A percentile compares a stretch with the other conserved stretches of the same genome.
Conservation (phyloP, 2,888 invertebrate species). For the Idaea straminata region DNA sequence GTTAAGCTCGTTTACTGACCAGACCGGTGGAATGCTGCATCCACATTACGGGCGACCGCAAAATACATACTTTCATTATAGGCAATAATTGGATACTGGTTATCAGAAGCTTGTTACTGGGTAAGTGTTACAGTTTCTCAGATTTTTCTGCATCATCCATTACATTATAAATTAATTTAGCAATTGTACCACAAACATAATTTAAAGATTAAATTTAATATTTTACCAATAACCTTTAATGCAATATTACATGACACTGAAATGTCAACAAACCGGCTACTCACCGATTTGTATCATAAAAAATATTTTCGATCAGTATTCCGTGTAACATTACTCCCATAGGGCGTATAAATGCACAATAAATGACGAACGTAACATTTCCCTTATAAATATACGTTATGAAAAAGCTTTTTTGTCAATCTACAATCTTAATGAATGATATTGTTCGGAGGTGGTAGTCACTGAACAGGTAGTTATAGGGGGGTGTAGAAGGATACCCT, state of each 20-base stretch:
- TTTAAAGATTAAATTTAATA: too few relatives aligned
- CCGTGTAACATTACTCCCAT: not conserved
- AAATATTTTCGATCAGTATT: slow-evolving; percentile 1
- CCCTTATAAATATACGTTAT: not conserved
- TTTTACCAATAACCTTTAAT: not conserved
- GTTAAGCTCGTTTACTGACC: slow-evolving; percentile 36
- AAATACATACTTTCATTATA: not conserved
- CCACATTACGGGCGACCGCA: slow-evolving; percentile 11
- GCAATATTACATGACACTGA: not conserved
- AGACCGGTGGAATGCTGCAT: slow-evolving; percentile 21
- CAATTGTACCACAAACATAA: too few relatives aligned
- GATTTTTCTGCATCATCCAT: not conserved
- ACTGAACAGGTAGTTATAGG: not conserved
- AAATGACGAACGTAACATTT: not conserved
- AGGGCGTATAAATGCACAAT: not conserved
- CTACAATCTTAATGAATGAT: not conserved
- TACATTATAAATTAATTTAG: too few relatives aligned
- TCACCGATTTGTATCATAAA: not conserved
- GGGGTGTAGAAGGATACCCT: not conserved
- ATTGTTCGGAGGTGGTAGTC: not conserved
- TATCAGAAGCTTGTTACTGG: not conserved
- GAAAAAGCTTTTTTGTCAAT: slow-evolving; percentile 1
- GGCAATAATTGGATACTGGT: not conserved
- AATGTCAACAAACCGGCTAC: not conserved
- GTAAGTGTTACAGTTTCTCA: not conserved